phyloP scores from a whole-genome alignment of 1,140 invertebrate species.

The Brachionus paranguensis region DNA sequence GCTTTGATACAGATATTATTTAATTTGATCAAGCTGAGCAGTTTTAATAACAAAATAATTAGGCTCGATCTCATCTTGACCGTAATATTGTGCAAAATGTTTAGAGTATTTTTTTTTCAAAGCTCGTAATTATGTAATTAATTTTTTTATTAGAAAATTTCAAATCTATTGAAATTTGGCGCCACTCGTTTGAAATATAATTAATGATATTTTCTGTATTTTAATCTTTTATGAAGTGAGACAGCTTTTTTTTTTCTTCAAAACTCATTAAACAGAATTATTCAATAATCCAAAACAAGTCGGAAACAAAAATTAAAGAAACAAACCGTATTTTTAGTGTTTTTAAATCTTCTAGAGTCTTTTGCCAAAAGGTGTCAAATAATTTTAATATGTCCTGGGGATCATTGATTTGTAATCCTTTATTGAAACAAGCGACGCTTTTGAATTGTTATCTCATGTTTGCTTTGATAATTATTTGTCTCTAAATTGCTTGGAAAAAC shows the following conservation, averaged over 20 bases:
- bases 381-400: not conserved
- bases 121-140: not conserved
- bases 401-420: not conserved
- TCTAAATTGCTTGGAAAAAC: not conserved
- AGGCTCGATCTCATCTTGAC: not conserved
- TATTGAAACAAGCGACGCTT: not conserved
- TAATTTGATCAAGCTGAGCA: not conserved
- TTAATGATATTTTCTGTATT: not conserved
- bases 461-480: not conserved
- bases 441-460: not conserved
- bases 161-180: not conserved
- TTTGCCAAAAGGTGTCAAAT: constrained; percentile 32
- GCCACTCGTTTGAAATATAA: not conserved
- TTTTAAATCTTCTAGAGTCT: not conserved
- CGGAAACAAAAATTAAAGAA: not conserved
- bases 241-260: constrained; percentile 8
- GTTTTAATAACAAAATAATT: constrained; percentile 18
- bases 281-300: constrained; percentile 1
- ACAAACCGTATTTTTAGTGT: not conserved
- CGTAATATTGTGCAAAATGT: constrained; percentile 17
- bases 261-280: constrained; percentile 13
- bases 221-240: not conserved
- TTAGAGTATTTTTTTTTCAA: not conserved
- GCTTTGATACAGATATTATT: not conserved
- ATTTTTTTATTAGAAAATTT: not conserved